A percentile compares a stretch with the other conserved stretches of the same genome.
phyloP scores from a whole-genome alignment of 2,888 invertebrate species.

The Metellina segmentata region DNA sequence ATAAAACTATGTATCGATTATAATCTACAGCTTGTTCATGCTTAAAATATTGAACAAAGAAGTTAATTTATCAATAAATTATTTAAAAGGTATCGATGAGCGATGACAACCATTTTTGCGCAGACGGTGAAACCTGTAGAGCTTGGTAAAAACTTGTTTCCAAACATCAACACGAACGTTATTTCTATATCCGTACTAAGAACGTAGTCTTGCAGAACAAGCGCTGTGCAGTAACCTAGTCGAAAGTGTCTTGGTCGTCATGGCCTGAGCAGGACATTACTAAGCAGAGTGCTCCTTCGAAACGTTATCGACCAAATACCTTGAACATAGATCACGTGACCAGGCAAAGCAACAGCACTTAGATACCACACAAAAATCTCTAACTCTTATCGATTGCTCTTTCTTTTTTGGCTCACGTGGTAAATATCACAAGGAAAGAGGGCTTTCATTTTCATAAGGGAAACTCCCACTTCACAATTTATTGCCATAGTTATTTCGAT shows the following conservation, averaged over 20 bases:
- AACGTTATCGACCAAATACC: slow-evolving; percentile 67
- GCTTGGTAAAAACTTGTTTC: not conserved
- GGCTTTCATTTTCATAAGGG: not conserved
- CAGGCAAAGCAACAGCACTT: slow-evolving; percentile 73
- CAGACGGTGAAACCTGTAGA: not conserved
- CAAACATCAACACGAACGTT: too few species aligned
- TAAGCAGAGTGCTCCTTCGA: slow-evolving; percentile 59
- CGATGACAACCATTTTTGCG: not conserved
- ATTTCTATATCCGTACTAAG: not conserved
- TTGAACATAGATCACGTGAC: slow-evolving; percentile 60
- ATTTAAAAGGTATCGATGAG: not conserved
- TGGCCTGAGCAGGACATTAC: slow-evolving; percentile 24
- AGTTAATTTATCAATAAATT: not conserved
- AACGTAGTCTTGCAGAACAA: not conserved
- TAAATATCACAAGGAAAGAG: slow-evolving; percentile 36
- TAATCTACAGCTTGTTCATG: not conserved
- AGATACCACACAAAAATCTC: slow-evolving; percentile 69
- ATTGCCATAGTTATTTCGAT: not conserved
- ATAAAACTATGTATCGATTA: not conserved
- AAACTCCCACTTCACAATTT: slow-evolving; percentile 14
- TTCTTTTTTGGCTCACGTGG: not conserved
- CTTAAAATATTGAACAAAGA: not conserved
- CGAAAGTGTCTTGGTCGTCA: slow-evolving; percentile 42
- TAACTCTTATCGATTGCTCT: slow-evolving; percentile 67
- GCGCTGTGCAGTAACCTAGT: not conserved